These are phyloP conservation scores for Sthenelais limicola DNA, from an alignment of 2,888 invertebrate genomes.

Conservation along the genomic window DNA sequence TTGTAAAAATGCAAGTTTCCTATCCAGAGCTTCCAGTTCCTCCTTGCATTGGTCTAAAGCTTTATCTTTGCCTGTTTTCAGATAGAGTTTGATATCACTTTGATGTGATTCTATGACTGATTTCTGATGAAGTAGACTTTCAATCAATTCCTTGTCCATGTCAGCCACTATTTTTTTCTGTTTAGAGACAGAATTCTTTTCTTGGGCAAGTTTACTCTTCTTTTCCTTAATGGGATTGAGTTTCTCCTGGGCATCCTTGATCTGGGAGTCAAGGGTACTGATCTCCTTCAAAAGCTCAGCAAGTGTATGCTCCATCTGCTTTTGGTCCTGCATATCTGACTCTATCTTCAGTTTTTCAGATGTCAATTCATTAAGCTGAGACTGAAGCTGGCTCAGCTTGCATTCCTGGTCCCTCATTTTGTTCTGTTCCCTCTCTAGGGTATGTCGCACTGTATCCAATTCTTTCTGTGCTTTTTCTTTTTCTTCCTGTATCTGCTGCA, in stretches of 20 bases:
- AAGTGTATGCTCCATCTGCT: slow-evolving; percentile 65
- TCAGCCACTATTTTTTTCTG: too few relatives aligned
- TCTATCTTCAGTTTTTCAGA: slow-evolving; percentile 66
- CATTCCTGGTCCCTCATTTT: slow-evolving; percentile 62
- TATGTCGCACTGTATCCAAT: slow-evolving; percentile 54
- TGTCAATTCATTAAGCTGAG: slow-evolving; percentile 60
- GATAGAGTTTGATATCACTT: too few relatives aligned
- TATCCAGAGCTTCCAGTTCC: slow-evolving; percentile 52
- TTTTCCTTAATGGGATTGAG: too few relatives aligned
- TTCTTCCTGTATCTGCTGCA: slow-evolving; percentile 66
- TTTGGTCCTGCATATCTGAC: slow-evolving; percentile 73
- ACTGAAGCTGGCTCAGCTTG: slow-evolving; percentile 58
- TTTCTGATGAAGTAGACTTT: too few relatives aligned
- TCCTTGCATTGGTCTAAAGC: slow-evolving; percentile 52
- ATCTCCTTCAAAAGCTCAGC: slow-evolving; percentile 49
- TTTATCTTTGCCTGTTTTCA: slow-evolving; percentile 59
- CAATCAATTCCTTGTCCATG: too few relatives aligned
- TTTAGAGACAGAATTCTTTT: too few relatives aligned
- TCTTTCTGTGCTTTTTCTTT: slow-evolving; percentile 55
- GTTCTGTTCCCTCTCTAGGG: slow-evolving; percentile 62
- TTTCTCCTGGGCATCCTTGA: too few relatives aligned
- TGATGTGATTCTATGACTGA: too few relatives aligned
- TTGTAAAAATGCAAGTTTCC: slow-evolving; percentile 73
- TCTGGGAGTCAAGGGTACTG: slow-evolving; percentile 45
- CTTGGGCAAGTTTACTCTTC: too few relatives aligned